A percentile compares a stretch with the other conserved stretches of the same genome.
These are phyloP conservation scores for Pygoscelis adeliae DNA, from an alignment of 2,113 vertebrate species.

Conservation along the genomic window DNA sequence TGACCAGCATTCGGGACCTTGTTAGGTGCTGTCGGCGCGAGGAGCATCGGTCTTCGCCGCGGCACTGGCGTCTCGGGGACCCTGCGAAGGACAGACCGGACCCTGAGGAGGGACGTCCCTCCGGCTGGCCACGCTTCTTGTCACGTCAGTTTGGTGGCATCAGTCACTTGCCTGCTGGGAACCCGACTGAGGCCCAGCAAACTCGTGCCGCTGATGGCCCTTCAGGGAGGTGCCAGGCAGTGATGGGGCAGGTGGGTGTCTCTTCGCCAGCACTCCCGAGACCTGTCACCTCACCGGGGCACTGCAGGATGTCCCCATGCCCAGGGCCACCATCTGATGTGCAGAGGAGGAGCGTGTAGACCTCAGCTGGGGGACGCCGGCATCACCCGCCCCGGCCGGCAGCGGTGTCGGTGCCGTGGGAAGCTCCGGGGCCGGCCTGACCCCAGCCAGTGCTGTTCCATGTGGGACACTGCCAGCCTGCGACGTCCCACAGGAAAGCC, in stretches of 20 bases:
- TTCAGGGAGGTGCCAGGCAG: neutral
- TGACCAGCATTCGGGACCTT: neutral
- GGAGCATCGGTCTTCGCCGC: fast-evolving
- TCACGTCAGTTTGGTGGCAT: neutral
- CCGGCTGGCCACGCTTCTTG: neutral
- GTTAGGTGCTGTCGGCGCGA: fast-evolving
- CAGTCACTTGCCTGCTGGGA: neutral
- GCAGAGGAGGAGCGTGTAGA: neutral
- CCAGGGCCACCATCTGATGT: neutral
- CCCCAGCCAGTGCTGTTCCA: neutral
- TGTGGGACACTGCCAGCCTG: neutral
- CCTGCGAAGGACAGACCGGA: neutral
- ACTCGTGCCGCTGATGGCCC: fast-evolving
- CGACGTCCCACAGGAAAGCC: neutral
- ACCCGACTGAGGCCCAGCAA: neutral
- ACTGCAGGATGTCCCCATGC: neutral
- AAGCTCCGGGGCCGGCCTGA: neutral
- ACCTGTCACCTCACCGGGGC: neutral
- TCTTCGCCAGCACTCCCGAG: neutral
- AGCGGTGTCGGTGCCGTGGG: fast-evolving
- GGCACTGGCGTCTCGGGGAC: neutral
- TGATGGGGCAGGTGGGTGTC: fast-evolving
- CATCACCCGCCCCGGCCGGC: neutral
- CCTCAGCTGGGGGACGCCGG: neutral
- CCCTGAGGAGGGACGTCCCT: neutral